Evolutionary conservation across 2,888 invertebrate species (phyloP), one percentile per base, ranked within the genome.

Genomic region (Chrysolina oricalcia): DNA sequence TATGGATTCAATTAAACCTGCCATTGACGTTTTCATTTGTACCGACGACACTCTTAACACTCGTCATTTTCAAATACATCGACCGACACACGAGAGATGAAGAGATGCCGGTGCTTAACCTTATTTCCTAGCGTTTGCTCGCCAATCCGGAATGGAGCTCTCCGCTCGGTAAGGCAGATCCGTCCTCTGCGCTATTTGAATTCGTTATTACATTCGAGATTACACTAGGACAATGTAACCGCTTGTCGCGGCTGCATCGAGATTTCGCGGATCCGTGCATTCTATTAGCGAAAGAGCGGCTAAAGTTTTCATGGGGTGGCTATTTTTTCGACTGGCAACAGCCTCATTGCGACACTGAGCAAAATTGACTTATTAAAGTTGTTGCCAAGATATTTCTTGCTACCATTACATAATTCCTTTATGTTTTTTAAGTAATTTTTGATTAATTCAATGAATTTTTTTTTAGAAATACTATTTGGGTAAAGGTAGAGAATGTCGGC

Each of bases 1-100:
- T 77, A 77, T 73, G 75, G 75, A 75, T 77, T 77, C 77, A 73
- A 77, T 77, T 77, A 77, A 75, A 77, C 56, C 75, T 77, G 77
- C 74, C 77, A 77, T 73, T 77, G 77, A 77, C 77, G 77, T 77
- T 77, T 73, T 75, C 77, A 73, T 77, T 77, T 77, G 75, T 77
- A 43, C 74, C 68, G 69, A 74, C 64, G 73, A 76, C 74, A 73
- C 72, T 63, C 77, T 77, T 77, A 77, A 70, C 75, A 73, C 75
- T 77, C 76, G 56, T 75, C 74, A 70, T 74, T 77, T 77, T 77
- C 73, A 71, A 75, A 77, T 75, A 77, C 77, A 75, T 75, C 73
- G 68, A 75, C 72, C 65, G 72, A 73, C 72, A 73, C 65, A 48
- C 68, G 53, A 65, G 73, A 76, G 76, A 46, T 62, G 43, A 53